These are phyloP conservation scores for Rosalia funebris DNA, from an alignment of 2,888 invertebrate genomes.

Conservation along the genomic window DNA sequence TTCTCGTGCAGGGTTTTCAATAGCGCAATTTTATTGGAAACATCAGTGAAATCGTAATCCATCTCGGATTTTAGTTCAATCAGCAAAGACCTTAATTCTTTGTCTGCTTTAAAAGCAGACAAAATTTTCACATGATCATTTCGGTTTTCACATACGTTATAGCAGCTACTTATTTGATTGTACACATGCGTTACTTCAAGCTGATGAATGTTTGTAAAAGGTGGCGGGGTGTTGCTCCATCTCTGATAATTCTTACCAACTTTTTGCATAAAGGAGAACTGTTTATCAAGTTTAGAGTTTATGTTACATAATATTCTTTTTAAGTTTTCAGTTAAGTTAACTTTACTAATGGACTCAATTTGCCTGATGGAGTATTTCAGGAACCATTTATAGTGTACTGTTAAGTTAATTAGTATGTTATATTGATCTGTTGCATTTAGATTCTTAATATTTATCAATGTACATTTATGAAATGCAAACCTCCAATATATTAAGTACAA, in stretches of 20 bases:
- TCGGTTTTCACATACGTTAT: slow-evolving; percentile 46
- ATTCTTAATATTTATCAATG: slow-evolving; percentile 53
- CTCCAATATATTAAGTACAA: slow-evolving; percentile 69
- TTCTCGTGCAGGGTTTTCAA: slow-evolving; percentile 42
- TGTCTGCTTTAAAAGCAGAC: slow-evolving; percentile 35
- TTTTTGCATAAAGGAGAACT: slow-evolving; percentile 56
- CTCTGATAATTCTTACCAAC: slow-evolving; percentile 57
- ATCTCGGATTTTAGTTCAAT: slow-evolving; percentile 48
- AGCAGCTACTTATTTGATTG: slow-evolving; percentile 41
- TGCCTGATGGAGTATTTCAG: slow-evolving; percentile 69
- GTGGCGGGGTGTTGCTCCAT: slow-evolving; percentile 52
- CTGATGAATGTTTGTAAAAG: slow-evolving; percentile 51
- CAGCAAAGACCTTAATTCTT: slow-evolving; percentile 37
- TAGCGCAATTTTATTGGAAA: slow-evolving; percentile 43
- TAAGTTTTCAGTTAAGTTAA: slow-evolving; percentile 38
- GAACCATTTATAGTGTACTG: slow-evolving; percentile 80
- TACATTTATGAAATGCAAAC: slow-evolving; percentile 57
- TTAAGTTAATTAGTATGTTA: slow-evolving; percentile 70
- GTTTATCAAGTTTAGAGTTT: slow-evolving; percentile 51
- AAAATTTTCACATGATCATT: slow-evolving; percentile 41
- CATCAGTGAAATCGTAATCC: slow-evolving; percentile 40
- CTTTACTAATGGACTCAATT: slow-evolving; percentile 42
- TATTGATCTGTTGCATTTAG: slow-evolving; percentile 50
- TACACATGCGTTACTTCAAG: slow-evolving; percentile 45
- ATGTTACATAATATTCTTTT: slow-evolving; percentile 47